Evolutionary conservation across 2,113 vertebrate species (phyloP), one percentile per base, ranked within the genome.

Genomic region (Neolamprologus modestus): DNA sequence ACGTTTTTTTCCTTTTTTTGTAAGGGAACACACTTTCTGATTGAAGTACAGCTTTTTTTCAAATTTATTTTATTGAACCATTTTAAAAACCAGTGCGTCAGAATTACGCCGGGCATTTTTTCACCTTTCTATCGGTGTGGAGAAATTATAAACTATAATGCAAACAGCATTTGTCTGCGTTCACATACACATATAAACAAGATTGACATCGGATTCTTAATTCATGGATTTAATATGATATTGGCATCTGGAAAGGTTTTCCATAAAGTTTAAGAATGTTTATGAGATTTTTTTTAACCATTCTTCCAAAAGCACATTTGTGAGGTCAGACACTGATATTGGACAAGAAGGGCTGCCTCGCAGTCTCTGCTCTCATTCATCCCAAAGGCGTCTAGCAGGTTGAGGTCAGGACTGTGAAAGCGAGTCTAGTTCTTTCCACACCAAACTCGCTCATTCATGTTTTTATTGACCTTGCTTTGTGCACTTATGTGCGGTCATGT

Each of bases 1-100:
- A 3, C 2, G 0, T 13, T 13, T 21, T 26, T 37, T 35, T 33
- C n/a, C 8, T 4, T 5, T 52, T 10, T 2, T 2, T 2, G 1
- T 12, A 12, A 68, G 6, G n/a, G 19, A 13, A 1, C 19, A 40
- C n/a, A 4, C 33, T 37, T 13, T 21, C 7, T 21, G 63, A 24
- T 14, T 37, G 63, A 68, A 37, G 19, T 40, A 4, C 7, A 33
- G 24, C 7, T 53, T 21, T 12, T 4, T 42, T 42, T 17, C 1
- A 57, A 59, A 16, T 28, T 16, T 9, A 4, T 10, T 33, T 68
- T 68, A 68, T 13, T 68, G 11, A 40, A 24, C 1, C 19, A 13
- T 26, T n/a, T n/a, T n/a, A n/a, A n/a, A n/a, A n/a, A n/a, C n/a
- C n/a, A n/a, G n/a, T 0, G 40, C 16, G 8, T 28, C 9, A 28